Conservation (phyloP, 1,140 invertebrate species). For the Nasonia longicornis region DNA sequence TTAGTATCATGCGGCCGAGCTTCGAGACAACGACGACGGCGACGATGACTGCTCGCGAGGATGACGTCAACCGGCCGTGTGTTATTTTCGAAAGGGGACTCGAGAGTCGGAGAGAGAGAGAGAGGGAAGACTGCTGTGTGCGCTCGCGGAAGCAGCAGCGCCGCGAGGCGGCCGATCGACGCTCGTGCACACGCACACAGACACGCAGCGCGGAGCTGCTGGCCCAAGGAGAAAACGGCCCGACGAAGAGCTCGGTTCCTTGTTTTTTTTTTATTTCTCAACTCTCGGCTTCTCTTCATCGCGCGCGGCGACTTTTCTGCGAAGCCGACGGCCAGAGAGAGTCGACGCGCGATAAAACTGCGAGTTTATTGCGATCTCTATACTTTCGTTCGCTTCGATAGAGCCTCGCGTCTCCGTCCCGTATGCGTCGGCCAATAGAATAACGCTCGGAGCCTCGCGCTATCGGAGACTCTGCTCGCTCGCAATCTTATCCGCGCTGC, state of each 20-base stretch:
- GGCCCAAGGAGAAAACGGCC: constrained; percentile 50
- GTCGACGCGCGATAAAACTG: neutral
- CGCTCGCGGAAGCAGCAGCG: constrained; percentile 46
- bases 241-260: constrained; percentile 18
- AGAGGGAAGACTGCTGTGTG: neutral
- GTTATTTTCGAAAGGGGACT: constrained; percentile 70
- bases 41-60: constrained; percentile 33
- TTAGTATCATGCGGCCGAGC: neutral
- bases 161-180: constrained; percentile 34
- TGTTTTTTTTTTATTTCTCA: neutral
- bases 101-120: constrained; percentile 41
- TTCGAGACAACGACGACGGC: constrained; percentile 6
- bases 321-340: neutral
- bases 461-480: neutral
- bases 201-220: constrained; percentile 37
- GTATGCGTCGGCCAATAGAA: too few species aligned
- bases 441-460: neutral
- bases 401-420: neutral
- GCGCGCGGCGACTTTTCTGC: neutral
- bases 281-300: neutral
- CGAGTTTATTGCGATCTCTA: neutral
- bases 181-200: neutral
- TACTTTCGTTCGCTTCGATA: neutral
- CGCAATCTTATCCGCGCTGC: constrained; percentile 23
- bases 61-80: constrained; percentile 68